Percentiles rank a stretch among this genome's conserved stretches.
Conservation (phyloP, 2,888 invertebrate species). For the Cantharis lateralis region DNA sequence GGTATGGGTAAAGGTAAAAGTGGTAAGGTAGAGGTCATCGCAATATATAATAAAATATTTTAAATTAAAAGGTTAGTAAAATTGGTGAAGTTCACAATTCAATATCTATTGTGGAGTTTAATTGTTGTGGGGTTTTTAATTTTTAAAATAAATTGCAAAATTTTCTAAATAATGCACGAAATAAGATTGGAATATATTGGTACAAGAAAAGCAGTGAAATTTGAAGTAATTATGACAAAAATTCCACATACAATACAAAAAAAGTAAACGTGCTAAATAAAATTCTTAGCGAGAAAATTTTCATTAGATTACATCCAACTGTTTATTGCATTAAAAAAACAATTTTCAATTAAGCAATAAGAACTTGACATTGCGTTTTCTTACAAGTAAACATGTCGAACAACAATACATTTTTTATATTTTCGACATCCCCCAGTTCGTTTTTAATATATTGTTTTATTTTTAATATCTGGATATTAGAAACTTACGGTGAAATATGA, state of each 20-base stretch:
- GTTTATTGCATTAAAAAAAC: not conserved
- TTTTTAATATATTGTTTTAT: not conserved
- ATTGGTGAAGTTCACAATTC: too few species aligned
- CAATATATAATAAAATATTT: too few species aligned
- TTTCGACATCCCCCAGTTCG: not conserved
- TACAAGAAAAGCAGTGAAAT: not conserved
- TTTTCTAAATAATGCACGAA: not conserved
- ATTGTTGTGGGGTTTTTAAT: too few species aligned
- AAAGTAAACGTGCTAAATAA: too few species aligned
- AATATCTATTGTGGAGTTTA: too few species aligned
- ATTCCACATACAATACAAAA: too few species aligned
- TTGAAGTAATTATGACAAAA: not conserved
- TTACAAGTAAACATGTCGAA: not conserved
- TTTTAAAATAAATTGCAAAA: not conserved
- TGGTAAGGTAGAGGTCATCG: too few species aligned
- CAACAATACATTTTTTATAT: too few species aligned
- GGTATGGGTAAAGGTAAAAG: too few species aligned
- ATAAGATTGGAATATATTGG: not conserved
- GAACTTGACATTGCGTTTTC: not conserved
- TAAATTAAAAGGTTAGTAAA: too few species aligned
- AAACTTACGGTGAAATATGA: not conserved
- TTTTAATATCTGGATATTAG: not conserved
- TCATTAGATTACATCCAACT: too few species aligned
- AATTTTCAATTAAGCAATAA: not conserved
- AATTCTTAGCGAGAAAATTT: too few species aligned